These are phyloP conservation scores for Stichodactyla helianthus DNA, from an alignment of 64 coral and sea anemone species.

Conservation along the genomic window DNA sequence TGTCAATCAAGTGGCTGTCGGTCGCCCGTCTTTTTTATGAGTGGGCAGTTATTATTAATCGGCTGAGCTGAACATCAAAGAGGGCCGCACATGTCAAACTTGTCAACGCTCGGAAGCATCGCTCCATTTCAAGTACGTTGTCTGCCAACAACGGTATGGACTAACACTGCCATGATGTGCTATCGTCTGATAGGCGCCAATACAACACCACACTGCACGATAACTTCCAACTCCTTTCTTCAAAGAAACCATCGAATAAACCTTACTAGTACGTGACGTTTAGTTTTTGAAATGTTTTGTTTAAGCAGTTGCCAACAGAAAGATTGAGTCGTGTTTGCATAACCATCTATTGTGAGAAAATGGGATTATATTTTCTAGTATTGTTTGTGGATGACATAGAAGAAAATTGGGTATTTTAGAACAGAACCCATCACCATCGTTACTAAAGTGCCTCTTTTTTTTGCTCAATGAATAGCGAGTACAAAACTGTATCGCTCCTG, in stretches of 20 bases:
- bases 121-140: constrained; percentile 58
- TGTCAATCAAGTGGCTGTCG: constrained; percentile 36
- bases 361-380: neutral
- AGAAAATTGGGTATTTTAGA: neutral
- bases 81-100: constrained; percentile 42
- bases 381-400: neutral
- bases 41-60: constrained; percentile 37
- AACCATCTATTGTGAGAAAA: neutral
- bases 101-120: constrained; percentile 66
- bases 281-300: neutral
- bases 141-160: constrained; percentile 30
- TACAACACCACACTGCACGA: neutral
- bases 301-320: neutral
- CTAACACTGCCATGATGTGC: constrained; percentile 5
- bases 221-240: neutral
- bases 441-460: neutral
- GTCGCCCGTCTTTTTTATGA: constrained; percentile 35
- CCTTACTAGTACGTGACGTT: neutral
- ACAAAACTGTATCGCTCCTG: too few relatives aligned
- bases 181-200: constrained; percentile 3
- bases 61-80: constrained; percentile 39
- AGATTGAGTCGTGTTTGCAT: neutral
- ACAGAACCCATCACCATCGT: neutral
- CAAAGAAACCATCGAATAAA: neutral
- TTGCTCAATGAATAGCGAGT: too few relatives aligned